phyloP scores from a whole-genome alignment of 2,113 vertebrate genomes.

The Perca flavescens region DNA sequence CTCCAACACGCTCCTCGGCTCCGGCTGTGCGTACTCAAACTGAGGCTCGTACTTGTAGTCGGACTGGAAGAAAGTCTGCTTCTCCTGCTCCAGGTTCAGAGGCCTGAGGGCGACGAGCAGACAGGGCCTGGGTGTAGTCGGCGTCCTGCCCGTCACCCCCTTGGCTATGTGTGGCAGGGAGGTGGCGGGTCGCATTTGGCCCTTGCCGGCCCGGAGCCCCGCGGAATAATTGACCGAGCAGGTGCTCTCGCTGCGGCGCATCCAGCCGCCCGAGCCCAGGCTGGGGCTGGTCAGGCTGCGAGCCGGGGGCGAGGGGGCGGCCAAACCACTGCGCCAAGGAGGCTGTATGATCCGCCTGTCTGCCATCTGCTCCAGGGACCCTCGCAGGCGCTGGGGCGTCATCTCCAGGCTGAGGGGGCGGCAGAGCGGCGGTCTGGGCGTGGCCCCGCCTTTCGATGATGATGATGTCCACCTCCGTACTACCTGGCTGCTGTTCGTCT shows the following conservation, averaged over 20 bases:
- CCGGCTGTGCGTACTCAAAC: conserved; percentile 91
- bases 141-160: conserved; percentile 42
- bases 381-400: conserved; percentile 59
- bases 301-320: conserved; percentile 73
- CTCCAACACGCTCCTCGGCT: conserved; percentile 88
- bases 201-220: conserved; percentile 50
- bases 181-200: conserved; percentile 85
- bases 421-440: conserved; percentile 37
- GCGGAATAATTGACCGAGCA: conserved; percentile 80
- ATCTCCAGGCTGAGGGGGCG: conserved; percentile 78
- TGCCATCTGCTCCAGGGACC: conserved; percentile 54
- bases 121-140: conserved; percentile 81
- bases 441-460: background rate
- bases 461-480: conserved; percentile 28
- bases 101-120: conserved; percentile 93
- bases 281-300: conserved; percentile 83
- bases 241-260: conserved; percentile 87
- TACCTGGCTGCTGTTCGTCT: conserved; percentile 57
- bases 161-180: conserved; percentile 92
- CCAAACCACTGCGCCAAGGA: conserved; percentile 78
- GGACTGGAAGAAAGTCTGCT: conserved; percentile 90
- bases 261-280: conserved; percentile 78
- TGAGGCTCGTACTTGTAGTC: conserved; percentile 93
- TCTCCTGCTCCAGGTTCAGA: conserved; percentile 90
- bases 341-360: conserved; percentile 73